Conservation (phyloP, 2,113 vertebrate genomes). For the Diadophis punctatus region DNA sequence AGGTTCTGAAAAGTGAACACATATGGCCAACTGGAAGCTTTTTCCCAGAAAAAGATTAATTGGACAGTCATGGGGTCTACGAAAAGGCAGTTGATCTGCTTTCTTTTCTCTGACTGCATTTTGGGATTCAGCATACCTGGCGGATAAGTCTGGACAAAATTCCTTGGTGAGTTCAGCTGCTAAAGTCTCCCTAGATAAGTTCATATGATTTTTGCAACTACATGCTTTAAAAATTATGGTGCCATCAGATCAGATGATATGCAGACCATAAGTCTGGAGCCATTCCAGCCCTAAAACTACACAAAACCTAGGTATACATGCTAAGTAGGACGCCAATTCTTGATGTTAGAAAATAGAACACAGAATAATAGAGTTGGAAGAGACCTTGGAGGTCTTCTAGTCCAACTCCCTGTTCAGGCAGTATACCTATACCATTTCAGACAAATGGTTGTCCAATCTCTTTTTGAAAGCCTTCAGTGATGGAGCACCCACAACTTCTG, state of each 20-base stretch:
- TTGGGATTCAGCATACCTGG: neutral
- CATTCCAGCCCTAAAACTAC: neutral
- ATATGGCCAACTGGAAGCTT: no score
- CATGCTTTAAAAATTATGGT: no score
- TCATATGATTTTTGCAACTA: neutral
- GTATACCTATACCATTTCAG: neutral
- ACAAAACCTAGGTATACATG: neutral
- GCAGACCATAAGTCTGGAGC: neutral
- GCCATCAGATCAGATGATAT: neutral
- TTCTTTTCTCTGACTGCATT: neutral
- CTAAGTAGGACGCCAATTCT: neutral
- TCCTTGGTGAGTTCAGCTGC: neutral
- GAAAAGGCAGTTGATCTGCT: neutral
- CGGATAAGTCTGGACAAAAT: neutral
- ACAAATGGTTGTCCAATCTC: no score
- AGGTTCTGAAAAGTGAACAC: neutral
- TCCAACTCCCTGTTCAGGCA: neutral
- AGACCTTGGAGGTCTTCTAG: neutral
- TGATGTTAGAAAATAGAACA: neutral
- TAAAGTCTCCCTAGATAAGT: neutral
- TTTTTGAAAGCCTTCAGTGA: no score
- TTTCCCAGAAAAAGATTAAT: neutral
- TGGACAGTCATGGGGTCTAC: neutral
- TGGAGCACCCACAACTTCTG: no score
- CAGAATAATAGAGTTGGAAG: neutral